Base-by-base conservation (phyloP, 2,113 vertebrate genomes). In the Passer domesticus region DNA sequence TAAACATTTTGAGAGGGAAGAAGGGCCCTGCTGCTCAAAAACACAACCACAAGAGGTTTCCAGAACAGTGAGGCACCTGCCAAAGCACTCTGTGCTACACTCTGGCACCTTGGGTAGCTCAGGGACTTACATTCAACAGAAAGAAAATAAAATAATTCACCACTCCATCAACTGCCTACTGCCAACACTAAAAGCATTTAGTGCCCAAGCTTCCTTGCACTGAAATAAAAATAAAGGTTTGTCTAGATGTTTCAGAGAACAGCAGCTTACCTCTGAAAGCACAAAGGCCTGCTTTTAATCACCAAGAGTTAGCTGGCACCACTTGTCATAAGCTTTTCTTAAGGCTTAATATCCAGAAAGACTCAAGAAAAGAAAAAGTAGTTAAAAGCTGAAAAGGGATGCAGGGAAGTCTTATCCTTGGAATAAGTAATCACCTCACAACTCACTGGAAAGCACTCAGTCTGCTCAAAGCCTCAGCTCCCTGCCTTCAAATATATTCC, bases 291-390 rank as follows among this genome's bases (percentile, higher is more conserved):
- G 70, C 33, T 67, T 84, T 91, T 59, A 69, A 37, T 59, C 69
- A 75, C 60, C 39, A 52, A 37, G 47, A 90, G 49, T 55, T 56
- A 83, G 89, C 28, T 70, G 39, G 52, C 62, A 88, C 23, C 21
- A 21, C 52, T 58, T 62, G 39, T 58, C 72, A 58, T 56, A 35
- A 75, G 59, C 70, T 83, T 74, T 87, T 72, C 47, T 73, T 62
- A 86, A 74, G 53, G 82, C 53, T 84, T 76, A 80, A 73, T 76
- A 87, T 25, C 41, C 90, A 94, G 62, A 87, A 91, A 91, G 47
- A 58, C n/a, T 55, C 72, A 83, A 66, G 75, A 69, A 80, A 84
- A 82, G 35, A 66, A 76, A 80, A 90, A 23, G 9, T 5, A 88
- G 46, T 55, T 50, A 83, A 77, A 63, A 58, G 55, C 47, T 69